phyloP scores from a whole-genome alignment of 2,888 invertebrate species.

The Antheraea assamensis region DNA sequence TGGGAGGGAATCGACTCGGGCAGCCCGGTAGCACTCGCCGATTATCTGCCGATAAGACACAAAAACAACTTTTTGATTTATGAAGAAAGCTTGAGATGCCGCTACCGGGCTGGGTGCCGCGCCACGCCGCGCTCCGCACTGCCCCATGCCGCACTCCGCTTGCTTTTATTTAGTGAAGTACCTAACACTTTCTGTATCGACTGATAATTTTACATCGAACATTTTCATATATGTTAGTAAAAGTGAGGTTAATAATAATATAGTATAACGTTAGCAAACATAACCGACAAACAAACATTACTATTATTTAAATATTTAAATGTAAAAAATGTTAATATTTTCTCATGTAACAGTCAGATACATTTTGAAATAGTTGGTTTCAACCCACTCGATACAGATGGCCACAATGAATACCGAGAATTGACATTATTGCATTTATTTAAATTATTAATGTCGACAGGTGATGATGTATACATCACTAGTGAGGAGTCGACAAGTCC shows the following conservation, averaged over 20 bases:
- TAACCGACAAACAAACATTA: background rate
- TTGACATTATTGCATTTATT: conserved; percentile 31
- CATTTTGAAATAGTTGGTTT: background rate
- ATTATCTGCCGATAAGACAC: conserved; percentile 77
- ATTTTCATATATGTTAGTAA: background rate
- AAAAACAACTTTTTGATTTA: conserved; percentile 81
- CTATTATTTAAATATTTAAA: background rate
- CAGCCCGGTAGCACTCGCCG: conserved; percentile 73
- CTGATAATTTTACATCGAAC: background rate
- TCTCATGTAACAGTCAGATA: background rate
- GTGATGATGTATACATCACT: conserved; percentile 51
- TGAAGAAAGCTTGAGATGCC: conserved; percentile 73
- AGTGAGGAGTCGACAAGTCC: conserved; percentile 51
- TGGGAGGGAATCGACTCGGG: conserved; percentile 40
- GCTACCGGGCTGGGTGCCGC: conserved; percentile 79
- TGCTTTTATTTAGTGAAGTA: conserved; percentile 53
- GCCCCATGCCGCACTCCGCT: conserved; percentile 49
- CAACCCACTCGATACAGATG: background rate
- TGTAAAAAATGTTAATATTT: background rate
- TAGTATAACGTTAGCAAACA: background rate
- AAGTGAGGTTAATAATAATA: background rate
- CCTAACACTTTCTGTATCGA: conserved; percentile 26
- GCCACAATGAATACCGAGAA: conserved; percentile 19
- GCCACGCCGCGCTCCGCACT: conserved; percentile 28
- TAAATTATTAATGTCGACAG: conserved; percentile 46